Evolutionary conservation across 2,797 vertebrate species (phyloP).

Genomic region (Allobates femoralis): DNA sequence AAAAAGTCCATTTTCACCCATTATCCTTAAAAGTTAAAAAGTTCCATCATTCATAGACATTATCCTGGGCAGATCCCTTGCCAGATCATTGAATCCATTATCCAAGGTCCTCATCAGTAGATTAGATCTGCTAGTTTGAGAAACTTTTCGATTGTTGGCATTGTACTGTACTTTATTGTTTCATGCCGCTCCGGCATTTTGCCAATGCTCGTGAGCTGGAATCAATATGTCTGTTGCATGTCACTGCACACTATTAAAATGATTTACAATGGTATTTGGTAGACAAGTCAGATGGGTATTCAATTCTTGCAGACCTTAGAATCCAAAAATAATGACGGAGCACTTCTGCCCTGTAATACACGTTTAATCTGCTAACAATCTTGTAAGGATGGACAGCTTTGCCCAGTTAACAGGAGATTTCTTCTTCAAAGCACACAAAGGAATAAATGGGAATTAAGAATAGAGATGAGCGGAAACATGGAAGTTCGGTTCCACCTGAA

Average conservation of each 20-base stretch:
- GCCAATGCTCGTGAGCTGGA: conserved; percentile 19
- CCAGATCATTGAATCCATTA: neutral
- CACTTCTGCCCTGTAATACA: conserved; percentile 9
- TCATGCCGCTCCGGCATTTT: conserved; percentile 11
- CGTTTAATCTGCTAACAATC: conserved; percentile 23
- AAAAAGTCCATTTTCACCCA: neutral
- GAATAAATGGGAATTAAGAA: no score
- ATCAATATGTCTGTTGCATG: conserved; percentile 56
- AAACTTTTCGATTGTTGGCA: conserved; percentile 7
- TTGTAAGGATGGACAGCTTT: neutral
- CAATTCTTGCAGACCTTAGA: conserved; percentile 15
- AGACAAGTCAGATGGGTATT: conserved; percentile 34
- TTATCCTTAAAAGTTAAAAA: neutral
- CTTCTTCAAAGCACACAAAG: no score
- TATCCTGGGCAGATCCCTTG: neutral
- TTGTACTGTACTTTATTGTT: conserved; percentile 18
- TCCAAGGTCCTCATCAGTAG: neutral
- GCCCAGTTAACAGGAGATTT: neutral
- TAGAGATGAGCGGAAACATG: no score
- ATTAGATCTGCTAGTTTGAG: neutral
- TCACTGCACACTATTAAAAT: conserved; percentile 53
- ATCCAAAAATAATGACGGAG: conserved; percentile 31
- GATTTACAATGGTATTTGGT: conserved; percentile 45
- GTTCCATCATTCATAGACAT: neutral
- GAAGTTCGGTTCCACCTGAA: no score